phyloP scores from a whole-genome alignment of 2,888 invertebrate genomes.

The Dicyrtoma fusca region DNA sequence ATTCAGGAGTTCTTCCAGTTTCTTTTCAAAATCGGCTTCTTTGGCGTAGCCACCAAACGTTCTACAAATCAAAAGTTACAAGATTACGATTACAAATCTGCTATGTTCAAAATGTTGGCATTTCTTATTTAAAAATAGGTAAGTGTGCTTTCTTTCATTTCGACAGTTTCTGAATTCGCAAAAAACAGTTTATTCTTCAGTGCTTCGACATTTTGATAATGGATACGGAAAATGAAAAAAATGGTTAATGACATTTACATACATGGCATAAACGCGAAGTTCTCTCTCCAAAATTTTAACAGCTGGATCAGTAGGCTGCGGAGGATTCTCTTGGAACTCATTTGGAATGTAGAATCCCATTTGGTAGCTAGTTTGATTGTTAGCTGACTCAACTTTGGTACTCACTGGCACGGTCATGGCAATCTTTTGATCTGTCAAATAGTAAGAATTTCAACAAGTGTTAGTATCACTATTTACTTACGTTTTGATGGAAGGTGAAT shows the following conservation, averaged over 20 bases:
- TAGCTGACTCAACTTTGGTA: constrained; percentile 36
- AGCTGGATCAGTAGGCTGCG: constrained; percentile 35
- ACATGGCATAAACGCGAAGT: constrained; percentile 39
- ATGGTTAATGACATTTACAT: too few relatives aligned
- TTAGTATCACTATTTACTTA: too few relatives aligned
- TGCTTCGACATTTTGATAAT: too few relatives aligned
- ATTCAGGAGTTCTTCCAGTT: not conserved
- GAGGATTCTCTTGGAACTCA: constrained; percentile 41
- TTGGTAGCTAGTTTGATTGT: constrained; percentile 34
- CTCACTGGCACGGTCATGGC: constrained; percentile 46
- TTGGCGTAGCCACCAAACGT: constrained; percentile 18
- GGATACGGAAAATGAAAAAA: too few relatives aligned
- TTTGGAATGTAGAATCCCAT: constrained; percentile 47
- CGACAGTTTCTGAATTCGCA: too few relatives aligned
- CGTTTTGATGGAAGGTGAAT: too few relatives aligned
- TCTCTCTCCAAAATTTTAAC: constrained; percentile 36
- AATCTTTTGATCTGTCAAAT: constrained; percentile 40
- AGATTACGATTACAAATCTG: too few relatives aligned
- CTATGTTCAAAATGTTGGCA: too few relatives aligned
- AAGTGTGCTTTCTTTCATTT: too few relatives aligned
- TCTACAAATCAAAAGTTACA: not conserved
- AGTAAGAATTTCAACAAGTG: too few relatives aligned
- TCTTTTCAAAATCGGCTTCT: constrained; percentile 8
- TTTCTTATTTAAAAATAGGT: not conserved
- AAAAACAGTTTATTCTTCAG: too few relatives aligned